phyloP scores from a whole-genome alignment of 2,113 vertebrate species.

The Gambusia holbrooki region DNA sequence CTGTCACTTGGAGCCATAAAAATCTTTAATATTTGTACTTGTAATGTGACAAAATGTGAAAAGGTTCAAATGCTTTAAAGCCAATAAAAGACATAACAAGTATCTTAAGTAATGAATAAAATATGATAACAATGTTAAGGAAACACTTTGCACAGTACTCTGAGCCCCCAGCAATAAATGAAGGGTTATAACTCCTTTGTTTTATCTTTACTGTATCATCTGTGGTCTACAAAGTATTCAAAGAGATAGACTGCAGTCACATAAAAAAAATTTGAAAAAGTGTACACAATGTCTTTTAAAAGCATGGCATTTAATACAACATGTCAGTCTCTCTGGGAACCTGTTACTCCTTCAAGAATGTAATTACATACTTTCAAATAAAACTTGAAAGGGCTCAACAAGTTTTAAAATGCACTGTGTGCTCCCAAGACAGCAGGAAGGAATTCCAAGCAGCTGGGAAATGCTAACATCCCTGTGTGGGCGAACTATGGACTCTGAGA shows the following conservation, averaged over 20 bases:
- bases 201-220: background rate
- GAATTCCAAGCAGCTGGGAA: conserved; percentile 98
- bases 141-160: background rate
- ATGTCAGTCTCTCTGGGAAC: conserved; percentile 93
- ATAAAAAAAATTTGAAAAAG: conserved; percentile 32
- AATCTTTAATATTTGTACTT: background rate
- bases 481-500: conserved; percentile 59
- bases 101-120: background rate
- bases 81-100: background rate
- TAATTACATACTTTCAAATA: conserved; percentile 99
- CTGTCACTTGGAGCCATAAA: background rate
- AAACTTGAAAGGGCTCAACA: conserved; percentile 99
- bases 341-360: conserved; percentile 99
- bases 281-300: conserved; percentile 92
- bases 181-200: background rate
- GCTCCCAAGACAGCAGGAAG: conserved; percentile 90
- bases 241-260: background rate
- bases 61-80: background rate
- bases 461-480: conserved; percentile 95
- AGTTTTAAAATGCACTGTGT: conserved; percentile 98
- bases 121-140: background rate
- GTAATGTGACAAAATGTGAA: background rate
- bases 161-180: background rate
- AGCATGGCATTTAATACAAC: conserved; percentile 95
- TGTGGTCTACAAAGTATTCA: conserved; percentile 39